Percentiles rank a stretch among this genome's conserved stretches.
phyloP scores from a whole-genome alignment of 2,797 vertebrate species.

The Artibeus jamaicensis region DNA sequence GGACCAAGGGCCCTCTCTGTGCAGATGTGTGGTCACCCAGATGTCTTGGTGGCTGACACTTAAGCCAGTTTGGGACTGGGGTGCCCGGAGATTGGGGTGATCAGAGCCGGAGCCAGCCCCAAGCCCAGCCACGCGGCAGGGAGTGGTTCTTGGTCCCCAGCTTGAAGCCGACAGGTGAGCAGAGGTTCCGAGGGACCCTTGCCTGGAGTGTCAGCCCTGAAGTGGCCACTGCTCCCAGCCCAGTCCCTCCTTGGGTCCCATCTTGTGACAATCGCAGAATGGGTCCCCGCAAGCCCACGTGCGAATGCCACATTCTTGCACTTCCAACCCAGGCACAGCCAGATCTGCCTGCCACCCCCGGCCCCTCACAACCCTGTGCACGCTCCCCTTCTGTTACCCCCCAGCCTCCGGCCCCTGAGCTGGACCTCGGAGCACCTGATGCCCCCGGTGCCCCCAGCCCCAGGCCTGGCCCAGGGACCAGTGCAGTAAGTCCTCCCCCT shows the following conservation, averaged over 20 bases:
- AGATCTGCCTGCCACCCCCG: neutral
- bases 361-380: neutral
- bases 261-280: neutral
- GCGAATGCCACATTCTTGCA: neutral
- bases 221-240: neutral
- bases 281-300: neutral
- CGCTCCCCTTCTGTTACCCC: too few species aligned
- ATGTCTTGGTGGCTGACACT: rapidly evolving
- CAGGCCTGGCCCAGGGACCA: neutral
- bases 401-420: neutral
- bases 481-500: neutral
- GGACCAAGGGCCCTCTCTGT: neutral
- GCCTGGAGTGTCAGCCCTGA: neutral
- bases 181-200: rapidly evolving
- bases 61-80: rapidly evolving
- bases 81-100: neutral
- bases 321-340: neutral
- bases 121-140: neutral
- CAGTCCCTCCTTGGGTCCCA: neutral
- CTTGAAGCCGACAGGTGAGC: neutral
- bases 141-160: too few species aligned
- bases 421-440: neutral
- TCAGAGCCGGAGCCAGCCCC: neutral
- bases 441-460: neutral
- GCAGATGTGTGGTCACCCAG: neutral